Conservation (phyloP, 23 tunicate genomes). For the Ciona savignyi region DNA sequence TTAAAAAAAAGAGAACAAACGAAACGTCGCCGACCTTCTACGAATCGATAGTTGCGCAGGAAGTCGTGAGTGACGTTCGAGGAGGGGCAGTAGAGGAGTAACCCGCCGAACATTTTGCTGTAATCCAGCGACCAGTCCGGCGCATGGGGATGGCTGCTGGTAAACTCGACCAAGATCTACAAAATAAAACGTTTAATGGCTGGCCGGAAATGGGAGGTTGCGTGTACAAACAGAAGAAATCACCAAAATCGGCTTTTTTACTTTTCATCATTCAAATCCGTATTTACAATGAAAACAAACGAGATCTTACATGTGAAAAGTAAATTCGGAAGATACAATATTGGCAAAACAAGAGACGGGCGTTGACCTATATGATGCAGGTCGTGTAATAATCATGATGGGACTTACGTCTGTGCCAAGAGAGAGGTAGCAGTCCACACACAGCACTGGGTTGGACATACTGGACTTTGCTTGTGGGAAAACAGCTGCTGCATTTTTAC, state of each 20-base stretch:
- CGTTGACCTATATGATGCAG: too few relatives aligned
- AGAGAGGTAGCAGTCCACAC: constrained; percentile 58
- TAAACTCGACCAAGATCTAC: constrained; percentile 60
- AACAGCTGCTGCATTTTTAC: constrained; percentile 13
- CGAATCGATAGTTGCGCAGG: constrained; percentile 40
- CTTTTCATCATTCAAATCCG: too few relatives aligned
- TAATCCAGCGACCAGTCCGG: constrained; percentile 29
- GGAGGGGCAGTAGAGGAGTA: constrained; percentile 34
- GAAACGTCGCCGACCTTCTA: constrained; percentile 44
- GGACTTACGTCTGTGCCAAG: constrained; percentile 53
- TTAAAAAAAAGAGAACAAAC: too few relatives aligned
- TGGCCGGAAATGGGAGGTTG: too few relatives aligned
- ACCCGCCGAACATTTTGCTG: constrained; percentile 39
- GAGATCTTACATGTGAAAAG: too few relatives aligned
- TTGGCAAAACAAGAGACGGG: too few relatives aligned
- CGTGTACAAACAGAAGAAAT: too few relatives aligned
- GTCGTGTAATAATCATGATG: too few relatives aligned
- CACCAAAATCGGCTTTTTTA: too few relatives aligned
- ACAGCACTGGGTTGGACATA: constrained; percentile 52
- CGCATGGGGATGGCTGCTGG: constrained; percentile 39
- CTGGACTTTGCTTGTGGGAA: constrained; percentile 33
- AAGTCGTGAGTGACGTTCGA: constrained; percentile 25
- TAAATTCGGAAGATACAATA: too few relatives aligned
- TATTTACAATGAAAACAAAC: too few relatives aligned
- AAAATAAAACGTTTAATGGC: too few relatives aligned